Evolutionary conservation across 2,797 vertebrate species (phyloP).

Genomic region (Erithacus rubecula): DNA sequence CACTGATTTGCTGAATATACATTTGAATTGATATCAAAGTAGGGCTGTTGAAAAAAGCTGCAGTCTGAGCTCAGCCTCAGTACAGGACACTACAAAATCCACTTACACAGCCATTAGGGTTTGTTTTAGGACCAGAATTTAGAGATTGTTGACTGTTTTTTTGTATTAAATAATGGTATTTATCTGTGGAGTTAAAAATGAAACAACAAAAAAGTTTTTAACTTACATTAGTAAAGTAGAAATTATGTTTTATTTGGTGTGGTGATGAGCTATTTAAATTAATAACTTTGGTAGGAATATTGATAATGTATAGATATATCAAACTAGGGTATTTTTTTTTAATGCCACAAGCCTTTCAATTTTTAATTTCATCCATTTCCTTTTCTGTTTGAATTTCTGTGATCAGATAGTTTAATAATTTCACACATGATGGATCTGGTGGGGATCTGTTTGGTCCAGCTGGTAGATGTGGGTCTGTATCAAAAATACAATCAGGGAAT

Average conservation of each 20-base stretch:
- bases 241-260: background rate
- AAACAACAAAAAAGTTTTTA: background rate
- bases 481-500: background rate
- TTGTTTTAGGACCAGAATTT: background rate
- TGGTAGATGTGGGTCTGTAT: background rate
- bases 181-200: background rate
- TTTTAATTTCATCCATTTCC: background rate
- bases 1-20: background rate
- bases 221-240: background rate
- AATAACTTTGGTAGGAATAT: accelerated
- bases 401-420: background rate
- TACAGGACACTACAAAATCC: background rate
- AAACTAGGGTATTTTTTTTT: accelerated
- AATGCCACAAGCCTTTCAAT: background rate
- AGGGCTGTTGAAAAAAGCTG: background rate
- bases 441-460: background rate
- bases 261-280: background rate
- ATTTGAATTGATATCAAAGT: background rate
- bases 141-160: background rate
- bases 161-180: background rate
- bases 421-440: background rate
- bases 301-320: background rate
- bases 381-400: background rate
- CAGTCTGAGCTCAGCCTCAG: background rate
- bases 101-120: background rate